Evolutionary conservation across 1,140 invertebrate genomes (phyloP).

Genomic region (Octopus sinensis): DNA sequence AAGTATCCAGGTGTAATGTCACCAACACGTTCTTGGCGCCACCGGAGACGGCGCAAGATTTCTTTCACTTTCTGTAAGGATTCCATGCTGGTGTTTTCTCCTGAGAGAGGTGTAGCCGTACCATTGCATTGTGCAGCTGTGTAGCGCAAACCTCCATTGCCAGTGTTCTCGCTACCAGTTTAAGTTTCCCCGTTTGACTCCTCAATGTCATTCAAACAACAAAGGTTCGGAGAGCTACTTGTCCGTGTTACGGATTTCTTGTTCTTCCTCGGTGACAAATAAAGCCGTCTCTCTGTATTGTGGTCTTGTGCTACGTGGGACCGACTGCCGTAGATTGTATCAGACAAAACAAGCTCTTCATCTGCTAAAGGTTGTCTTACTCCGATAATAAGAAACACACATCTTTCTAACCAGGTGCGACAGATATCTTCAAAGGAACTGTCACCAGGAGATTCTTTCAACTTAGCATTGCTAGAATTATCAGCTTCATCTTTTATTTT

Average conservation of each 20-base stretch:
- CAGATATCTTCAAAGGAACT: conserved; percentile 50
- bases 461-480: not conserved
- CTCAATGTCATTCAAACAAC: conserved; percentile 12
- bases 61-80: conserved; percentile 54
- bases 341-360: conserved; percentile 9
- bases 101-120: conserved; percentile 4
- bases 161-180: not conserved
- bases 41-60: conserved; percentile 43
- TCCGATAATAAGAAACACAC: conserved; percentile 55
- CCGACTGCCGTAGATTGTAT: not conserved
- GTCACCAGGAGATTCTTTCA: not conserved
- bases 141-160: not conserved
- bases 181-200: not conserved
- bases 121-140: conserved; percentile 8
- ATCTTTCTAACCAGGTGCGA: conserved; percentile 49
- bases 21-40: conserved; percentile 44
- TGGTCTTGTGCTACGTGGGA: conserved; percentile 2
- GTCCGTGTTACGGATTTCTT: conserved; percentile 10
- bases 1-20: conserved; percentile 20
- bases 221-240: conserved; percentile 3
- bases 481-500: conserved; percentile 7
- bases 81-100: conserved; percentile 29
- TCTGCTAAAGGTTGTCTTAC: conserved; percentile 46
- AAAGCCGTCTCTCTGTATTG: not conserved
- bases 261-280: not conserved